Base-by-base conservation (phyloP, 2,113 vertebrate genomes). In the Stigmatopora argus region DNA sequence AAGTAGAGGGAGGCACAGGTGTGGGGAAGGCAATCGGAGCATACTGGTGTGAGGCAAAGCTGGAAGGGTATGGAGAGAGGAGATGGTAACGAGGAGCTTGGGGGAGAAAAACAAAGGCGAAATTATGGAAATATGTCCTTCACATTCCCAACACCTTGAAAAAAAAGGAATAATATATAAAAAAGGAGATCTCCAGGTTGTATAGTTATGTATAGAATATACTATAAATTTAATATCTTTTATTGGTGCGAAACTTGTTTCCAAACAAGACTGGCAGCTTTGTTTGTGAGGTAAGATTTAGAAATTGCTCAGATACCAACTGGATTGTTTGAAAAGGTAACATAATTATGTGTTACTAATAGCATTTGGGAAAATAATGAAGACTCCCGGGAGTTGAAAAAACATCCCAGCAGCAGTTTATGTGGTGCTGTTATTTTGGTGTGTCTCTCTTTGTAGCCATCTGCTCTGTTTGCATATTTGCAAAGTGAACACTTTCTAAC, bases 341-440 rank as follows among this genome's bases (percentile, higher is more conserved):
- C 67, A 79, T 85, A 77, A 87, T 87, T 86, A 88, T 71, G 70
- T 70, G 80, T 74, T 79, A 75, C 78, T 88, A 86, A 88, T 85
- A 83, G 79, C 77, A 83, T 85, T 80, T 86, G 82, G 81, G 77
- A 87, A 85, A 89, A 83, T 86, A 89, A 89, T 85, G 78, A 85
- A 78, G 79, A 80, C 86, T 77, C 76, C 7, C 13, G 86, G 75
- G 86, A 77, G 66, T 81, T 59, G 48, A 70, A 77, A 83, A 78
- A 64, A 38, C 69, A 77, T 75, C 72, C 60, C 63, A 67, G 80
- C 83, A 85, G 84, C 79, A 84, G 75, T 82, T 84, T 85, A 73
- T 64, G 64, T 58, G 70, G 67, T 69, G 41, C 75, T 83, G 75
- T 81, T 82, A 80, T 77, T 83, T 81, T 70, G 61, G 72, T 76